A percentile compares a stretch with the other conserved stretches of the same genome.
These are phyloP conservation scores for Emberiza fucata DNA, from an alignment of 2,113 vertebrate species.

Conservation along the genomic window DNA sequence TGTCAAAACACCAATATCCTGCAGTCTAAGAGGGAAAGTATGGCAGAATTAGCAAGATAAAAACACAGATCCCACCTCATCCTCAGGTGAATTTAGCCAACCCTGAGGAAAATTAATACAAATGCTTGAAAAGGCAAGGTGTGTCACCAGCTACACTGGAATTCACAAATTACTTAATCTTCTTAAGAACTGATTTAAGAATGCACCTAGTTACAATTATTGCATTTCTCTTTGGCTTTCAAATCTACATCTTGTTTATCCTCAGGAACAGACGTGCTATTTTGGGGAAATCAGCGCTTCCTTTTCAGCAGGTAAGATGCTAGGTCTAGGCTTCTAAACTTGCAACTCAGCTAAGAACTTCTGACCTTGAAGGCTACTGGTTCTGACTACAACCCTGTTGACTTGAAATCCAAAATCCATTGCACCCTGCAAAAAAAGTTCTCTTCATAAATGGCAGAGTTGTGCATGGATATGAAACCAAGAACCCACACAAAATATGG, in stretches of 20 bases:
- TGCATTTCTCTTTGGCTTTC: slow-evolving; percentile 33
- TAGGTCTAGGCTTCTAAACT: not conserved
- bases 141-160: not conserved
- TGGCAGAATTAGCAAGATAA: not conserved
- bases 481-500: not conserved
- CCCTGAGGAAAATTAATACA: not conserved
- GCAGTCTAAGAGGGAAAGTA: not conserved
- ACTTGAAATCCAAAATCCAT: not conserved
- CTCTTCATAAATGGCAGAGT: not conserved
- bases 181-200: not conserved
- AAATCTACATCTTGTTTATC: not conserved
- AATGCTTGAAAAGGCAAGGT: not conserved
- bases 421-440: not conserved
- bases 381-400: not conserved
- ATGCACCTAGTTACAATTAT: not conserved
- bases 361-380: not conserved
- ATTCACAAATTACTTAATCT: not conserved
- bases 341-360: not conserved
- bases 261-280: not conserved
- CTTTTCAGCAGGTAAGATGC: not conserved
- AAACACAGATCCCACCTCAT: not conserved
- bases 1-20: not conserved
- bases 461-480: not conserved
- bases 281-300: not conserved
- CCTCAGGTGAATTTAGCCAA: not conserved